These are phyloP conservation scores for Calliopum simillimum DNA, from an alignment of 2,888 invertebrate genomes.

Conservation along the genomic window DNA sequence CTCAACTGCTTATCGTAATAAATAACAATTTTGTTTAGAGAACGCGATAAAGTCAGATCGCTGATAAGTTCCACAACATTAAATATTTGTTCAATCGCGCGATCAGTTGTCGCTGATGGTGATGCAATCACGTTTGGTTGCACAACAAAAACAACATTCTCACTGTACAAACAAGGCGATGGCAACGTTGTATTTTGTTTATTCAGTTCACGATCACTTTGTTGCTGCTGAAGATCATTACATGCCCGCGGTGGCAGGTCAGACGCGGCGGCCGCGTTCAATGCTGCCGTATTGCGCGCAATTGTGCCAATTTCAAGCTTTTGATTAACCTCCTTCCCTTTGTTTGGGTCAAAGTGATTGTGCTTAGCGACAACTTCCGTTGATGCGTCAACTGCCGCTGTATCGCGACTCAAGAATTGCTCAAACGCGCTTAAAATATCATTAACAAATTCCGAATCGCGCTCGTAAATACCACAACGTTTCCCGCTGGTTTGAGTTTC, in stretches of 20 bases:
- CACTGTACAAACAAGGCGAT: background rate
- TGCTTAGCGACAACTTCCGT: conserved; percentile 9
- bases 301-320: no score
- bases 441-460: conserved; percentile 57
- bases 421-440: conserved; percentile 60
- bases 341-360: background rate
- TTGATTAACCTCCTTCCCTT: no score
- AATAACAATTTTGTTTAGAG: conserved; percentile 51
- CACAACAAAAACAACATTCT: background rate
- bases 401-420: conserved; percentile 46
- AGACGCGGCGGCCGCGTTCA: background rate
- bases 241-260: background rate
- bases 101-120: background rate
- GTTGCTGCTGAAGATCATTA: background rate
- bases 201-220: background rate
- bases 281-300: no score
- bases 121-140: conserved; percentile 1
- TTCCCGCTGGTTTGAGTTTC: conserved; percentile 38
- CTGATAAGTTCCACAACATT: conserved; percentile 45
- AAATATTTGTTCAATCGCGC: conserved; percentile 37
- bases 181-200: background rate
- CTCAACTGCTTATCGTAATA: conserved; percentile 49
- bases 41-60: conserved; percentile 47
- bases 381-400: conserved; percentile 17
- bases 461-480: conserved; percentile 61